Conservation (phyloP, 2,113 vertebrate species). For the Acanthisitta chloris region DNA sequence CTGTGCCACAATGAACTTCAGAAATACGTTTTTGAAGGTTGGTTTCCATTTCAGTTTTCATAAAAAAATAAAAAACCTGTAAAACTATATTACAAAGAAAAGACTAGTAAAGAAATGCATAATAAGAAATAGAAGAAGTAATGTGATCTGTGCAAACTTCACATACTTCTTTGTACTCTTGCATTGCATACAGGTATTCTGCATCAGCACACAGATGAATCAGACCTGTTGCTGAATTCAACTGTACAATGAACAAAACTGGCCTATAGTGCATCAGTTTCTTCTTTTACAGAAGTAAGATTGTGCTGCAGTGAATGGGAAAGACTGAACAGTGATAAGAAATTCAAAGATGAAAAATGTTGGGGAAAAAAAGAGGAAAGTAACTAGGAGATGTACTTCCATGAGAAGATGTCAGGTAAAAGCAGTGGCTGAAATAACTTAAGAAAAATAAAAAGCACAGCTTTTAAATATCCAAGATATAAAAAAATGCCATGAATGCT, state of each 20-base stretch:
- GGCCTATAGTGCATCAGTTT: not conserved
- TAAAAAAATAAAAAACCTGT: not conserved
- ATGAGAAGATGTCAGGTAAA: not conserved
- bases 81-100: not conserved
- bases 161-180: not conserved
- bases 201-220: not conserved
- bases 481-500: not conserved
- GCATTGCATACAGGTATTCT: not conserved
- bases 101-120: not conserved
- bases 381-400: not conserved
- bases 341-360: not conserved
- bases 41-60: not conserved
- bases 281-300: not conserved
- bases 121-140: not conserved
- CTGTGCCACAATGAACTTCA: not conserved
- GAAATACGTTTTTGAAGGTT: not conserved
- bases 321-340: not conserved
- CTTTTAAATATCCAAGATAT: not conserved
- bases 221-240: not conserved
- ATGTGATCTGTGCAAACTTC: not conserved
- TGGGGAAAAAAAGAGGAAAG: not conserved
- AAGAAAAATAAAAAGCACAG: not conserved
- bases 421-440: not conserved
- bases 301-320: not conserved
- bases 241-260: not conserved